Conservation (phyloP, 2,888 invertebrate genomes). For the Phyllotreta cruciferae region DNA sequence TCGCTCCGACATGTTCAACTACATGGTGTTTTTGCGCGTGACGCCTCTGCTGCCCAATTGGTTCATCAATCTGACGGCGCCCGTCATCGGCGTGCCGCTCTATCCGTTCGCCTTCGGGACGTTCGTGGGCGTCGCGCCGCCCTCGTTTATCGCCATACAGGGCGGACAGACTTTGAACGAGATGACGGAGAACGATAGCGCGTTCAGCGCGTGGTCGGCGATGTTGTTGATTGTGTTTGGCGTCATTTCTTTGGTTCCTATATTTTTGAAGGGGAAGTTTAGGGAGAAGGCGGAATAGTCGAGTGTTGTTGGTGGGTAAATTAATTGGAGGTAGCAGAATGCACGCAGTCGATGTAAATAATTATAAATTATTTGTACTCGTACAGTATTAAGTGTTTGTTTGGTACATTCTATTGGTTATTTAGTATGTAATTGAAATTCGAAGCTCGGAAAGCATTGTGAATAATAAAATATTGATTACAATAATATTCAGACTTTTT, state of each 20-base stretch:
- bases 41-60: conserved; percentile 99
- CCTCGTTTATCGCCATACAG: conserved; percentile 96
- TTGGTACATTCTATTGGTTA: conserved; percentile 1
- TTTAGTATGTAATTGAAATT: conserved; percentile 7
- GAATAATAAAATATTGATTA: conserved; percentile 14
- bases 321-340: background rate
- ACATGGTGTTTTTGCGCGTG: conserved; percentile 95
- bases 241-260: conserved; percentile 84
- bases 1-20: conserved; percentile 88
- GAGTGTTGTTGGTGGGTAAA: conserved; percentile 8
- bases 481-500: conserved; percentile 27
- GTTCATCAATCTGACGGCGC: conserved; percentile 97
- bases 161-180: conserved; percentile 96
- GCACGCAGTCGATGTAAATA: conserved; percentile 7
- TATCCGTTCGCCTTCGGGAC: conserved; percentile 94
- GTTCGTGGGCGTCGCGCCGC: conserved; percentile 95
- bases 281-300: conserved; percentile 76
- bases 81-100: conserved; percentile 95
- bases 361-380: conserved; percentile 2
- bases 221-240: conserved; percentile 80
- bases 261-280: conserved; percentile 82
- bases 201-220: conserved; percentile 89
- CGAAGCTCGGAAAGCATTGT: conserved; percentile 5
- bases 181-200: conserved; percentile 85
- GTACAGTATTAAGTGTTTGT: conserved; percentile 10